Evolutionary conservation across 2,888 invertebrate genomes (phyloP), one percentile per base, ranked within the genome.

Genomic region (Cremastobaeus sp.): DNA sequence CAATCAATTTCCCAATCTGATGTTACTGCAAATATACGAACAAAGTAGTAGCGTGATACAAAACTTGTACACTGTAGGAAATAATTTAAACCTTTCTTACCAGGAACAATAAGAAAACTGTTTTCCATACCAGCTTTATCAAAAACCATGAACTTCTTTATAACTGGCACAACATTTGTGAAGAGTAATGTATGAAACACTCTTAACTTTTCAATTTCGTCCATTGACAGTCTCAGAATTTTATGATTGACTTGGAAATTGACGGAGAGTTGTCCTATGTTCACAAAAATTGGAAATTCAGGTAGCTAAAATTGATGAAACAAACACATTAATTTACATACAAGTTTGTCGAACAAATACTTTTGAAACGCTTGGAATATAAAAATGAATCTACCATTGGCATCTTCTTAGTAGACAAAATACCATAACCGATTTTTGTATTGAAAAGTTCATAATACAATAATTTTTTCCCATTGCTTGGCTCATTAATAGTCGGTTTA

Each of bases 101-200:
- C 76, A 55, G 89, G 89, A 6, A 85, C 88, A 28, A 88, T 71
- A 30, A 88, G 76, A 70, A 83, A 88, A 28, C 84, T 85, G 77
- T 91, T 90, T 70, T 91, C 90, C 12, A 86, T 84, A 76, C 90
- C 89, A 5, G 86, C 84, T 9, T 89, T 90, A 76, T 93, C 92
- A 59, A 91, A 89, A 0, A 91, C 85, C 47, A 92, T 85, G 82
- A 92, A 94, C 15, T 88, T 83, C 78, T 93, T 92, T 45, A 92
- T 89, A 0, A 93, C 84, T 8, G 90, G 88, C 12, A 96, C 85
- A 0, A 96, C 89, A 85, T 93, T 90, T 4, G 90, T 90, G 83
- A 96, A 96, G 12, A 96, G 77, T 82, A 93, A 91, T 41, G 89
- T 89, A 84, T 96, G 95, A 83, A 95, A 96, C 14, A 89, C 88